Percentiles rank a stretch among this genome's conserved stretches.
phyloP scores from a whole-genome alignment of 2,113 vertebrate genomes.

The Ibidorhyncha struthersii region DNA sequence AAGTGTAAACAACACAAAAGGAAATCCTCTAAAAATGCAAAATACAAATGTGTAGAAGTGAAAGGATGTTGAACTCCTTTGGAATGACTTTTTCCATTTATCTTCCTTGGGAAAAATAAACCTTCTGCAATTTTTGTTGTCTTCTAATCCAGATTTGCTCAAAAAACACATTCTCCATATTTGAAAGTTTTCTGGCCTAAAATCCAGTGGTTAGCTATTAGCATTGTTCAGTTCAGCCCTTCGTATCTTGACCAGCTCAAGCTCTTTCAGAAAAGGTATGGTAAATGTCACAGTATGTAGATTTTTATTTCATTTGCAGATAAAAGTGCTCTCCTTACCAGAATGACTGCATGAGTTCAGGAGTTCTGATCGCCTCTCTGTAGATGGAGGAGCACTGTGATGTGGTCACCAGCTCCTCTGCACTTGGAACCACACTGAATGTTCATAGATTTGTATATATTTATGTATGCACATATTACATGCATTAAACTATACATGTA shows the following conservation, averaged over 20 bases:
- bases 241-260: not conserved
- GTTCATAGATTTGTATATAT: not conserved
- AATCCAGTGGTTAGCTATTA: not conserved
- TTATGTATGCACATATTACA: not conserved
- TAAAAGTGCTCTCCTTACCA: not conserved
- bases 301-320: not conserved
- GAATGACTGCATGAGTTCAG: not conserved
- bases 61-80: not conserved
- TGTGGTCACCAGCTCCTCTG: not conserved
- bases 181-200: not conserved
- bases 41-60: not conserved
- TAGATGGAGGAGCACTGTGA: not conserved
- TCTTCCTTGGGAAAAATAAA: not conserved
- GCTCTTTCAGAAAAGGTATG: not conserved
- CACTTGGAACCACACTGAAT: not conserved
- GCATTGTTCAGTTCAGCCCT: not conserved
- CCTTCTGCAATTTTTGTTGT: not conserved
- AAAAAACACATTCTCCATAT: not conserved
- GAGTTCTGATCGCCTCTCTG: not conserved
- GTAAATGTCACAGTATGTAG: not conserved
- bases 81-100: not conserved
- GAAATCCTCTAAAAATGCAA: not conserved
- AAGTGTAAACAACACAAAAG: not conserved
- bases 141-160: not conserved
- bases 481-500: not conserved